Evolutionary conservation across 2,113 vertebrate genomes (phyloP), one percentile per base, ranked within the genome.

Genomic region (Ammodytes marinus): DNA sequence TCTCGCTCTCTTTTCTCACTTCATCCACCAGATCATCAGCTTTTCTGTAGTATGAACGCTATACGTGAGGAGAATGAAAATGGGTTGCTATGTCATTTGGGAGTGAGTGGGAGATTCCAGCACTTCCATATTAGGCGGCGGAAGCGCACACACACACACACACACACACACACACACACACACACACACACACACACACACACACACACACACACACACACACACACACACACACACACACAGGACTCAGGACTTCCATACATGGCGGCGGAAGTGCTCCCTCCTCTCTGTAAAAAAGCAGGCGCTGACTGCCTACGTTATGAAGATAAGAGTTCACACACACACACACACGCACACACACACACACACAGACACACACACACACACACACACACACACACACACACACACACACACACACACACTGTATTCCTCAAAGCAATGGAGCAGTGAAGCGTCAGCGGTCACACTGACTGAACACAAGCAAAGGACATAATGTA

Each of bases 221-320:
- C 57, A 40, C 27, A 47, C 46, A 12, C 67, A 37, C 73, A 75
- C 42, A 0, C 69, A 64, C 74, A 68, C n/a, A 54, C 9, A 12
- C 27, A 17, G 27, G 27, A 27, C 27, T 27, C 94, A 91, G 89
- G 83, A 89, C 65, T 55, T 42, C 93, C 93, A 87, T 91, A 90
- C 90, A 87, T 92, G 91, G 94, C 4, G 13, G 54, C 57, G 90
- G 94, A 95, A 94, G 91, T 64, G 3, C 75, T 43, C 77, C 79
- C 80, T 70, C 37, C 79, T 35, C 27, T 8, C 57, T 76, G 73
- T 55, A 50, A 67, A 83, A 72, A 4, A 43, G 77, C 67, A 64
- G 77, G 71, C 9, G 79, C 84, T 81, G 77, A 61, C 82, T 78
- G 82, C 77, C 71, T 63, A 83, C 50, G 71, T 76, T 70, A 63